Evolutionary conservation across 2,113 vertebrate species (phyloP), one percentile per base, ranked within the genome.

Genomic region (Miniopterus natalensis): DNA sequence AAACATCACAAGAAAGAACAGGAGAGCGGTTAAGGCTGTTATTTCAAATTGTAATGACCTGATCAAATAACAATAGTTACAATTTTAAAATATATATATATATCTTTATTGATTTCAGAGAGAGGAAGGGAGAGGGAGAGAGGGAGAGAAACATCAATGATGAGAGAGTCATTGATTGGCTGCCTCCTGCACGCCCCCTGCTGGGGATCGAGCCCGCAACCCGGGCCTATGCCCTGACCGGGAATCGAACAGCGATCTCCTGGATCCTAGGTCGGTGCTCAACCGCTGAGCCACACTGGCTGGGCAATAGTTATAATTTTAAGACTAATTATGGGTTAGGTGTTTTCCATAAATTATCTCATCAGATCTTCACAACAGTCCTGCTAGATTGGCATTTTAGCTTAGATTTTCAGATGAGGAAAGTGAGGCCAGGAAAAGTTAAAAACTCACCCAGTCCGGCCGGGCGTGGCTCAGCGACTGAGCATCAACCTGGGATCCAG

Each of bases 1-100:
- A 88, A 83, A n/a, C 31, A 84, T 92, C 51, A 92, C 45, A 84
- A 57, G 29, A 55, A 88, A 77, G 61, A 84, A 88, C 57, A 92
- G 23, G 79, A 59, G 21, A 49, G 31, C 66, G 9, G 36, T 84
- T 84, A 88, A 59, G 36, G n/a, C 21, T 55, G 14, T 51, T 71
- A 71, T 51, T 73, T 84, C 40, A 20, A 73, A 84, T 65, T 61
- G 36, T 23, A 74, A 88, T 59, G 65, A 94, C 29, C 27, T 80
- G 47, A 18, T 55, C 49, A 96, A 84, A 68, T 86, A 73, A 79
- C 68, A 90, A 80, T 57, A 87, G 36, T 29, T 83, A 83, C 10
- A 77, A 78, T 77, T 55, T 92, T 94, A 74, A 84, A 36, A 36
- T 36, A 36, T 36, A 36, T 36, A 36, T 36, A 36, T 36, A 36